Base-by-base conservation (phyloP, 1,140 invertebrate genomes). In the Panagrolaimus sp. region DNA sequence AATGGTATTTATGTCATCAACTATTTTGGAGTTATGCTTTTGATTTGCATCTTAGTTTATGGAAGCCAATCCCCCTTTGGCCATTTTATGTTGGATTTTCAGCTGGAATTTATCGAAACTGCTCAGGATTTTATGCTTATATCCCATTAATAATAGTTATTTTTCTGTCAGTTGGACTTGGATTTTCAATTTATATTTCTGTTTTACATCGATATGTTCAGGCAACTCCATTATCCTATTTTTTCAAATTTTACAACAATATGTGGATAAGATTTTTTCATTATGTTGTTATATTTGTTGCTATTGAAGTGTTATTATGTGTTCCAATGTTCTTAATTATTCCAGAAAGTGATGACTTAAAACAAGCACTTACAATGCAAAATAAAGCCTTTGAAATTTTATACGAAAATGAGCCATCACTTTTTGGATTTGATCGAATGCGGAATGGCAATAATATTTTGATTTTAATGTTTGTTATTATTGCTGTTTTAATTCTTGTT, bases 1-100 rank as follows among this genome's bases (percentile, higher is more conserved):
- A 70, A 43, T 70, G 63, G 58, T 70, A 63, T 67, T 55, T 70
- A 5, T 17, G 71, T n/a, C 63, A 70, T 38, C 26, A 70, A 26
- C 14, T 70, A 8, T 17, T 67, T 3, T 70, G 68, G 68, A 67
- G 44, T 6, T 70, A 70, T 24, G 6, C 28, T 1, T 70, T 70
- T 32, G 68, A 70, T n/a, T 21, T 67, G 0, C 15, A 26, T 10
- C 9, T 67, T 26, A 24, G 63, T 38, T 48, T 70, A 9, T 70
- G 68, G 68, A 55, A 38, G 12, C n/a, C 28, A 15, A 24, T 70
- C 0, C 58, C 58, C 3, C 44, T 70, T 15, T 70, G 68, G 24
- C 68, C 68, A 7, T 67, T 68, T 43, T 52, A 68, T 15, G 43
- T 66, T n/a, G 58, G 62, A n/a, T 70, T 70, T 46, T 46, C 38